A percentile compares a stretch with the other conserved stretches of the same genome.
phyloP scores from a whole-genome alignment of 2,113 vertebrate genomes.

The Campylomormyrus numenius region DNA sequence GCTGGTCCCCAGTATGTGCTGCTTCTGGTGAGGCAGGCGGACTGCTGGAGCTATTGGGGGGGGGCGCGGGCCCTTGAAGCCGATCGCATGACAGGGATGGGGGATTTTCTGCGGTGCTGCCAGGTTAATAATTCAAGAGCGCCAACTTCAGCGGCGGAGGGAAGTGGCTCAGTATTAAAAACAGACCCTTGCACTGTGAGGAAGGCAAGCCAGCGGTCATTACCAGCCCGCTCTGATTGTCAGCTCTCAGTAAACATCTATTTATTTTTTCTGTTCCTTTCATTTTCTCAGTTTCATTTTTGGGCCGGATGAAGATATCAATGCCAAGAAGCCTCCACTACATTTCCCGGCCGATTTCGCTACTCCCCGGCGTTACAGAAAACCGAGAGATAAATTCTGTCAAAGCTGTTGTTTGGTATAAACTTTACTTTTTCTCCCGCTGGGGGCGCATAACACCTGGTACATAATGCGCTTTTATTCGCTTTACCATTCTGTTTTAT shows the following conservation, averaged over 20 bases:
- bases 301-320: neutral
- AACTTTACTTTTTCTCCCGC: neutral
- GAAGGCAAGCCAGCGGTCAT: neutral
- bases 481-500: neutral
- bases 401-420: neutral
- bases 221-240: neutral
- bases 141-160: neutral
- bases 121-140: constrained; percentile 19
- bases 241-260: constrained; percentile 1
- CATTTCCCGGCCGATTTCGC: neutral
- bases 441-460: neutral
- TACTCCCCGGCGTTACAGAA: neutral
- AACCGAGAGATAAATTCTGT: neutral
- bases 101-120: neutral
- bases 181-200: neutral
- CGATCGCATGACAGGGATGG: neutral
- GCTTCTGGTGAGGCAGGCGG: neutral
- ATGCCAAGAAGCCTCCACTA: neutral
- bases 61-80: neutral
- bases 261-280: neutral
- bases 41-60: neutral
- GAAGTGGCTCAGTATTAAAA: neutral
- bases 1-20: neutral
- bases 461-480: neutral
- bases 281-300: neutral